Conservation (phyloP, 2,797 vertebrate species). For the Eurystomus glaucurus region DNA sequence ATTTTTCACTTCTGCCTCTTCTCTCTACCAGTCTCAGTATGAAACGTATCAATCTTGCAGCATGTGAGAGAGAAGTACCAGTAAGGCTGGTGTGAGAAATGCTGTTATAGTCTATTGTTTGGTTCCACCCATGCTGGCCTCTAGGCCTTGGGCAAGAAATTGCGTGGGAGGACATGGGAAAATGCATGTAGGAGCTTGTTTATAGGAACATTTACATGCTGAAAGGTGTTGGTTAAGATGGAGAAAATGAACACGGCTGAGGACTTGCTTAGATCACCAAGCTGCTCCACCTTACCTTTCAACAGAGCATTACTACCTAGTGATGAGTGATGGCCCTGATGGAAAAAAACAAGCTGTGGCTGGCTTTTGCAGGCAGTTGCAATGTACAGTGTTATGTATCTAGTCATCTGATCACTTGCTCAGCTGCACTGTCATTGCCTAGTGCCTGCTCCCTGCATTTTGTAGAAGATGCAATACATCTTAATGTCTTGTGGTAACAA, state of each 20-base stretch:
- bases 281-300: constrained; percentile 55
- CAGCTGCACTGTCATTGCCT: background rate
- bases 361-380: background rate
- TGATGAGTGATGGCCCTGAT: background rate
- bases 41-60: background rate
- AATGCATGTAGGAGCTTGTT: background rate
- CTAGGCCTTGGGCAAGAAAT: background rate
- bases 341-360: background rate
- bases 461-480: background rate
- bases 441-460: background rate
- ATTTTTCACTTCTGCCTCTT: background rate
- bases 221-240: background rate
- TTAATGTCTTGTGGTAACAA: background rate
- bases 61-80: background rate
- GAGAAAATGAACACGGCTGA: constrained; percentile 14
- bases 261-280: background rate
- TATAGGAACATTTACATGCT: background rate
- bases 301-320: background rate
- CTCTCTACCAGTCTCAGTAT: background rate
- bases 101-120: accelerated
- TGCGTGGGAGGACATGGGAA: constrained; percentile 31
- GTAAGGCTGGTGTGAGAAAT: background rate
- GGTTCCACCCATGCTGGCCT: background rate
- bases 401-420: background rate
- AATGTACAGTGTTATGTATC: background rate